phyloP scores from a whole-genome alignment of 2,113 vertebrate species.

The Natator depressus region DNA sequence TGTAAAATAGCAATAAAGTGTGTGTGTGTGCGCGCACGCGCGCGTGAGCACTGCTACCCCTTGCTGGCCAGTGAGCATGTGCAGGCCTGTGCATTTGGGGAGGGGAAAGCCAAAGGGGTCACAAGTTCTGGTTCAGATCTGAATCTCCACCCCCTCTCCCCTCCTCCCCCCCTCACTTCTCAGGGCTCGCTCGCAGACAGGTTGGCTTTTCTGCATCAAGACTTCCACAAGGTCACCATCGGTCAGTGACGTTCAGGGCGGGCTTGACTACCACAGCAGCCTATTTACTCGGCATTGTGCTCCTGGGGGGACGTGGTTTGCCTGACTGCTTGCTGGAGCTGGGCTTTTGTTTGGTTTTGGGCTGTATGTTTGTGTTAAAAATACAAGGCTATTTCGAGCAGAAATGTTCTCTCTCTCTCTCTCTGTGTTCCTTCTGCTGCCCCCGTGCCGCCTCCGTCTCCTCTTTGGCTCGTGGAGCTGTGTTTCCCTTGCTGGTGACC shows the following conservation, averaged over 20 bases:
- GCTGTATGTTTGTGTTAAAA: slow-evolving; percentile 62
- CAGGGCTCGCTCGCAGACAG: background rate
- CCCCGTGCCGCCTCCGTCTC: slow-evolving; percentile 22
- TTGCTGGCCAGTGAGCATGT: background rate
- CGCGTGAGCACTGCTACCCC: too few relatives aligned
- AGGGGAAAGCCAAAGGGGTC: background rate
- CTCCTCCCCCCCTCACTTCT: background rate
- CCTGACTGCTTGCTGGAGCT: slow-evolving; percentile 1
- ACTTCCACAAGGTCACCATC: background rate
- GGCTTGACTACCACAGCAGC: background rate
- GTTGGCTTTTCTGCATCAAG: background rate
- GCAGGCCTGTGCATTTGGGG: background rate
- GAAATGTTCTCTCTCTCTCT: slow-evolving; percentile 4
- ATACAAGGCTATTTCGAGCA: slow-evolving; percentile 67
- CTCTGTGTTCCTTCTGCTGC: background rate
- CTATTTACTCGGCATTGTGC: background rate
- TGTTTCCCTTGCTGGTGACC: slow-evolving; percentile 58
- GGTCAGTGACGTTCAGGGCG: background rate
- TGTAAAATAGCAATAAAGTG: background rate
- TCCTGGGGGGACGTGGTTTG: background rate
- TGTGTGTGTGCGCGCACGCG: background rate
- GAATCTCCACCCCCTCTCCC: background rate
- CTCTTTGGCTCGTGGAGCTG: slow-evolving; percentile 53
- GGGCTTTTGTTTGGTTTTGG: slow-evolving; percentile 62
- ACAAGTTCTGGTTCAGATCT: background rate